phyloP scores from a whole-genome alignment of 2,797 vertebrate species.

The Myiotriccus ornatus region DNA sequence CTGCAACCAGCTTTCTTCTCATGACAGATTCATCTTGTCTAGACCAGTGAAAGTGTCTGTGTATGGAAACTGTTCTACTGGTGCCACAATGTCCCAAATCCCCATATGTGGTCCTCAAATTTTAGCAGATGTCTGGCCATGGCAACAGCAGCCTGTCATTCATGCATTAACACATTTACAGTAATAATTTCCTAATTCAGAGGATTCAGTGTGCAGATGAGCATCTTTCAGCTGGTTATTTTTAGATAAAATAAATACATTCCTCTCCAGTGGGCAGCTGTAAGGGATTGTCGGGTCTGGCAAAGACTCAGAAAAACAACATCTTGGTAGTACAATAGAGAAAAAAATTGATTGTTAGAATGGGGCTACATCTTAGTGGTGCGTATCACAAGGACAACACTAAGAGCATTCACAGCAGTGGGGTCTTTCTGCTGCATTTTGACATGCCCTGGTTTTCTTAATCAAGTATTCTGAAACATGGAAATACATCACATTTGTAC shows the following conservation, averaged over 20 bases:
- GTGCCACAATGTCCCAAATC: neutral
- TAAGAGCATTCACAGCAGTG: neutral
- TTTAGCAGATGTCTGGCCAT: neutral
- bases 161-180: neutral
- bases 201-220: neutral
- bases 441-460: neutral
- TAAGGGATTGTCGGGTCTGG: neutral
- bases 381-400: neutral
- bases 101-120: neutral
- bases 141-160: neutral
- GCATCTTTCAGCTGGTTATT: neutral
- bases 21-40: neutral
- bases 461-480: neutral
- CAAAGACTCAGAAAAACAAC: neutral
- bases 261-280: neutral
- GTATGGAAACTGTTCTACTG: neutral
- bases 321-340: neutral
- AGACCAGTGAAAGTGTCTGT: neutral
- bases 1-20: neutral
- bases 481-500: neutral
- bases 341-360: neutral
- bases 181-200: neutral
- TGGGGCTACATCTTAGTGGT: neutral
- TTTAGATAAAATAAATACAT: slow-evolving; percentile 2
- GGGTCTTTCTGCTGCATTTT: neutral